These are phyloP conservation scores for Boloria selene DNA, from an alignment of 2,888 invertebrate species.

Conservation along the genomic window DNA sequence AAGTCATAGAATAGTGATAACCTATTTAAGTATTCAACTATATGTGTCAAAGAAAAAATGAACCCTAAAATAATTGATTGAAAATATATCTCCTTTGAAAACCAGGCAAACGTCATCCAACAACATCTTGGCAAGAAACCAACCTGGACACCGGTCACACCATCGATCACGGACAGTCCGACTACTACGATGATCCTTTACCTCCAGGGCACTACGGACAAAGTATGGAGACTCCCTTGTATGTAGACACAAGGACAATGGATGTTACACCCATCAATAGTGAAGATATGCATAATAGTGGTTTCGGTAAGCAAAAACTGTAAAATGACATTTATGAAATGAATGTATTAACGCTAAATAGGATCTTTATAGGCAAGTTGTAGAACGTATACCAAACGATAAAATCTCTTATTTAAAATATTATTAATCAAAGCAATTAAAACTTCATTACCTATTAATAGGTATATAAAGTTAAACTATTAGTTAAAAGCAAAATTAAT, in stretches of 20 bases:
- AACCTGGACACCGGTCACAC: conserved; percentile 92
- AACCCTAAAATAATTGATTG: neutral
- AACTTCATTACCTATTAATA: too few relatives aligned
- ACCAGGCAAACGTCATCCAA: conserved; percentile 55
- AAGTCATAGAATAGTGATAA: too few relatives aligned
- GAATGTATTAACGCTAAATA: too few relatives aligned
- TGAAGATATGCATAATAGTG: conserved; percentile 68
- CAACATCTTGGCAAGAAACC: conserved; percentile 93
- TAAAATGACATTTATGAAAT: too few relatives aligned
- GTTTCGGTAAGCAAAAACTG: conserved; percentile 58
- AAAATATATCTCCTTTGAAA: too few relatives aligned
- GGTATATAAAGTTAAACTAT: too few relatives aligned
- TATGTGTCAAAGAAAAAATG: too few relatives aligned
- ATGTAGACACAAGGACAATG: conserved; percentile 85
- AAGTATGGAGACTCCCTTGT: conserved; percentile 83
- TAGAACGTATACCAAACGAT: neutral
- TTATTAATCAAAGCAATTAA: neutral
- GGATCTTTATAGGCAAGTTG: neutral
- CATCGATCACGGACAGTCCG: conserved; percentile 85
- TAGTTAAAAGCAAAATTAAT: too few relatives aligned
- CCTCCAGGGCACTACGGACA: conserved; percentile 64
- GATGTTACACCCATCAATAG: conserved; percentile 69
- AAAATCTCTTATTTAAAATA: neutral
- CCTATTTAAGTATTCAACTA: too few relatives aligned
- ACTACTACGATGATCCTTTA: conserved; percentile 63